Percentiles rank a stretch among this genome's conserved stretches.
These are phyloP conservation scores for Beaufortia kweichowensis DNA, from an alignment of 2,113 vertebrate species.

Conservation along the genomic window DNA sequence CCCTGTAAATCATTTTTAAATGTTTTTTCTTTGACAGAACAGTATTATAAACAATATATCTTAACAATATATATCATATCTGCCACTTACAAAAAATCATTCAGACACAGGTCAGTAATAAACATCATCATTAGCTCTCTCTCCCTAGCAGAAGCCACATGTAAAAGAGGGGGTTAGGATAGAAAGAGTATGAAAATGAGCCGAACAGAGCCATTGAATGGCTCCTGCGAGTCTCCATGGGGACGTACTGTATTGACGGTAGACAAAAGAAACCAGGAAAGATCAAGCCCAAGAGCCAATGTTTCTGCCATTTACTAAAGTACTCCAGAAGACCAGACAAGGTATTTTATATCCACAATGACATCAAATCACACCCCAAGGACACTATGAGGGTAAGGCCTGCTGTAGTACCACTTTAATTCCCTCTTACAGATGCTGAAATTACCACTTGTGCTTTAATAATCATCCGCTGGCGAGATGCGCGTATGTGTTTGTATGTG, in stretches of 20 bases:
- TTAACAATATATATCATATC: neutral
- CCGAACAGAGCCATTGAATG: conserved; percentile 1
- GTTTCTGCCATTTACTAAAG: conserved; percentile 29
- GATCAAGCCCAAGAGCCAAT: conserved; percentile 9
- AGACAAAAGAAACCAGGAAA: conserved; percentile 5
- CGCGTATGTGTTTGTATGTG: neutral
- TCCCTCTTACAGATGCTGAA: neutral
- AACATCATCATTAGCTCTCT: neutral
- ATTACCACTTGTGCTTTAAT: conserved; percentile 16
- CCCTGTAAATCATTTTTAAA: too few species aligned
- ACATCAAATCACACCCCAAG: conserved; percentile 37
- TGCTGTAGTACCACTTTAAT: conserved; percentile 1
- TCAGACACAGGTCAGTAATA: neutral
- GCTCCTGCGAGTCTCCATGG: neutral
- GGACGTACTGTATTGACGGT: conserved; percentile 23
- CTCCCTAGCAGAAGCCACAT: neutral
- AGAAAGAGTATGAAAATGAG: neutral
- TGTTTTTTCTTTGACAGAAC: neutral
- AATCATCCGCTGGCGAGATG: neutral
- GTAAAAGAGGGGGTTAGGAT: neutral
- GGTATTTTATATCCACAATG: conserved; percentile 27
- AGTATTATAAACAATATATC: neutral
- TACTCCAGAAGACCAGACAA: neutral
- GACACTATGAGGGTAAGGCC: neutral
- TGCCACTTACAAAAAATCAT: neutral